Evolutionary conservation across 2,797 vertebrate genomes (phyloP).

Genomic region (Sibirionetta formosa): DNA sequence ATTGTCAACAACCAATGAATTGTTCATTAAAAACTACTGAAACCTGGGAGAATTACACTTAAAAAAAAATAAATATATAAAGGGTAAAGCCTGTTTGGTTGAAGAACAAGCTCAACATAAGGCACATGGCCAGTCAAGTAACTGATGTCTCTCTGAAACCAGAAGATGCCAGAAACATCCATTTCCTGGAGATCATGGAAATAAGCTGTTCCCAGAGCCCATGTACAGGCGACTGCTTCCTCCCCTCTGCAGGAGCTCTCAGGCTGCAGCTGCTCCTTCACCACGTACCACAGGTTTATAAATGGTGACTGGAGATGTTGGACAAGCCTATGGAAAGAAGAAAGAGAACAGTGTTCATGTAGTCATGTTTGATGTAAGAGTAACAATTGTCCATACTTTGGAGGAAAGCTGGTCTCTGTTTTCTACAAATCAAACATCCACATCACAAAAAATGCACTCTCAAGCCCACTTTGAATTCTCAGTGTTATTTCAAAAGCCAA

Average conservation of each 20-base stretch:
- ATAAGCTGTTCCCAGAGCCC: background rate
- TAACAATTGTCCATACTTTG: background rate
- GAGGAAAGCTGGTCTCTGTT: background rate
- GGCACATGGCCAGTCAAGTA: background rate
- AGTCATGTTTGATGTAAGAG: background rate
- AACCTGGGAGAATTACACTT: background rate
- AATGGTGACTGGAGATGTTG: rapidly evolving
- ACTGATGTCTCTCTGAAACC: background rate
- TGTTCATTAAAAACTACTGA: background rate
- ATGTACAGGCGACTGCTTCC: background rate
- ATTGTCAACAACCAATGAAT: background rate
- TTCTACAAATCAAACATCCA: background rate
- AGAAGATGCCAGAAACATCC: background rate
- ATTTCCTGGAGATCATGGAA: background rate
- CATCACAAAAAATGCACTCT: background rate
- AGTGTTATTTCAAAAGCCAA: background rate
- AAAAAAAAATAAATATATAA: background rate
- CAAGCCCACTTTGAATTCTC: background rate
- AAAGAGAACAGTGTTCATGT: rapidly evolving
- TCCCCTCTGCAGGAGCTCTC: background rate
- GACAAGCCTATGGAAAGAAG: background rate
- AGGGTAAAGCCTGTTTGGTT: rapidly evolving
- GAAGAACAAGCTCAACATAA: background rate
- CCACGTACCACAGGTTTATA: rapidly evolving
- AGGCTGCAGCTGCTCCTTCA: background rate